Evolutionary conservation across 2,888 invertebrate genomes (phyloP).

Genomic region (Ptilodon capucinus): DNA sequence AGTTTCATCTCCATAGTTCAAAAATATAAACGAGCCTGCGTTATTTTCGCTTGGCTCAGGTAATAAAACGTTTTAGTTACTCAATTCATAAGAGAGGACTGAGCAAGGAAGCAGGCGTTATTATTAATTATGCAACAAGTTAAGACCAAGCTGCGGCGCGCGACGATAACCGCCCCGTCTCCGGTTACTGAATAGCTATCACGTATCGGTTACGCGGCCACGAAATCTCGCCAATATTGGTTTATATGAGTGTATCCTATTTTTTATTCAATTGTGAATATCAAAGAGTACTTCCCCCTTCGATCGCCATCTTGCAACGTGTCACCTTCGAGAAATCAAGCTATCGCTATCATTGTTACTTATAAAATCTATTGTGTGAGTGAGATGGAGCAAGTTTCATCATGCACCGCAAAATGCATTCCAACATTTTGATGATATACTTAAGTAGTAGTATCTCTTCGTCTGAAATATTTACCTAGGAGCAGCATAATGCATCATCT

Average conservation of each 20-base stretch:
- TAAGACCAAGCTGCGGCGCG: slow-evolving; percentile 14
- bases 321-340: no score
- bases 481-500: slow-evolving; percentile 99
- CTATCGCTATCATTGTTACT: no score
- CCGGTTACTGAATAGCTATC: slow-evolving; percentile 28
- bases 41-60: not conserved
- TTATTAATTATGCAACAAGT: slow-evolving; percentile 12
- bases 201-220: slow-evolving; percentile 25
- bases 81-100: not conserved
- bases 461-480: slow-evolving; percentile 84
- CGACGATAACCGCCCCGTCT: slow-evolving; percentile 15
- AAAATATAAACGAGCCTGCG: not conserved
- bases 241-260: slow-evolving; percentile 1
- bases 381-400: no score
- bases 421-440: no score
- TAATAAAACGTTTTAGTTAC: no score
- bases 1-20: no score
- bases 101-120: not conserved
- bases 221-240: slow-evolving; percentile 7
- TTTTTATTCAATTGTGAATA: not conserved
- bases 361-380: no score
- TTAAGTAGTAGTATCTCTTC: no score
- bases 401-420: no score
- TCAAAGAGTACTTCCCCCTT: no score
- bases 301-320: no score